These are phyloP conservation scores for Perccottus glenii DNA, from an alignment of 2,113 vertebrate genomes.

Conservation along the genomic window DNA sequence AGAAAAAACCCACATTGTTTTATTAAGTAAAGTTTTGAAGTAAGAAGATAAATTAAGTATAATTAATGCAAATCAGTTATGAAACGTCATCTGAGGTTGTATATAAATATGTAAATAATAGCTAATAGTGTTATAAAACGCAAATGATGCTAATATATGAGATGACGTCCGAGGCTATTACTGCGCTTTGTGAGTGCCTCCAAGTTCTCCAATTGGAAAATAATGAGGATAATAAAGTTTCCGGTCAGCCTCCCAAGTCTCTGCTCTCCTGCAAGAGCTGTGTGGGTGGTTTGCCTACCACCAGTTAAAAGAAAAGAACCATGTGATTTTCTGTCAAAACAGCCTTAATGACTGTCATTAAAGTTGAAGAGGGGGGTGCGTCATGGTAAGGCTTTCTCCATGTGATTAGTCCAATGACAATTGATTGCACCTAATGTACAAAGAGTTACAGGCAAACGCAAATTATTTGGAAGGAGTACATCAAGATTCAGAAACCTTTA, in stretches of 20 bases:
- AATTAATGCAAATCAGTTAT: no score
- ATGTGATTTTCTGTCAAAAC: slow-evolving; percentile 60
- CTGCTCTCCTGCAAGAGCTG: slow-evolving; percentile 24
- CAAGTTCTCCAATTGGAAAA: slow-evolving; percentile 14
- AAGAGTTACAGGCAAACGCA: slow-evolving; percentile 1
- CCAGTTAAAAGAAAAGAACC: slow-evolving; percentile 44
- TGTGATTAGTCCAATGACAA: slow-evolving; percentile 37
- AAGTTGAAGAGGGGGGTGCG: slow-evolving; percentile 23
- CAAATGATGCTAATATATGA: slow-evolving; percentile 1
- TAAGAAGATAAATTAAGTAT: no score
- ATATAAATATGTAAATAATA: not conserved
- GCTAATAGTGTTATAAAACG: slow-evolving; percentile 8
- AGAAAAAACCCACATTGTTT: no score
- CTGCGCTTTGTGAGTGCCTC: slow-evolving; percentile 7
- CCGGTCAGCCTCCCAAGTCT: slow-evolving; percentile 16
- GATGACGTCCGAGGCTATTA: not conserved
- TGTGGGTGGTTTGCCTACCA: slow-evolving; percentile 41
- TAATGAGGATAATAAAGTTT: slow-evolving; percentile 38
- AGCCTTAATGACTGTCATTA: slow-evolving; percentile 55
- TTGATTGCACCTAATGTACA: slow-evolving; percentile 18
- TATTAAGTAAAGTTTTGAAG: no score
- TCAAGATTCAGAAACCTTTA: not conserved
- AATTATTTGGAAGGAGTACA: slow-evolving; percentile 6
- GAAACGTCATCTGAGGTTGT: no score
- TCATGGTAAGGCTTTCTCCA: slow-evolving; percentile 34